Base-by-base conservation (phyloP, 2,113 vertebrate genomes). In the Neotoma lepida region DNA sequence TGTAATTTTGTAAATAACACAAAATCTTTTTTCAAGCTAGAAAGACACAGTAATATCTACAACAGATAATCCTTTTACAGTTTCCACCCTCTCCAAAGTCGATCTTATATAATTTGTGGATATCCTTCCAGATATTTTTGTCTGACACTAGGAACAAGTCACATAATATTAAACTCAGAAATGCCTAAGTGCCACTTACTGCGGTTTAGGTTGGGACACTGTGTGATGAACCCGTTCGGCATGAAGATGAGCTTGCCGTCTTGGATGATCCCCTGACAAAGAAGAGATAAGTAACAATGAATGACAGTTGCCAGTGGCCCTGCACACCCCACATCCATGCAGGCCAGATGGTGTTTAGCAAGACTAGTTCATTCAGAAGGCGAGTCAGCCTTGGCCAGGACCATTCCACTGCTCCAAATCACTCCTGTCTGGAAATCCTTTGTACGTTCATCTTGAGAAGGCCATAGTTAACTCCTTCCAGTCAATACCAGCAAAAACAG, bases 181-280 rank as follows among this genome's bases (percentile, higher is more conserved):
- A 39, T 58, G 44, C 10, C 64, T 58, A 91, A 95, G 89, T 46
- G 64, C 76, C 98, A 99, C 99, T 99, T 99, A 99, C 99, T 99
- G 98, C 99, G 99, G 98, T 99, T 99, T 54, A 99, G 99, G 97
- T 99, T 99, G 14, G 99, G 99, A 97, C 99, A 99, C 97, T 99
- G 99, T 0, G 97, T 98, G 96, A 99, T 99, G 97, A 99, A 99
- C 96, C 99, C 99, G 63, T 99, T 99, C 13, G 99, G 99, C 96
- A 99, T 98, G 88, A 99, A 99, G 97, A 99, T 98, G 94, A 99
- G 91, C 98, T 99, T 99, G 97, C 99, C 99, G 84, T 99, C 99
- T 97, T 99, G 99, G 97, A 99, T 99, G 76, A 99, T 96, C 87
- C 99, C 99, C 99, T 98, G 91, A 94, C 68, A 96, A 98, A 98